phyloP scores from a whole-genome alignment of 2,888 invertebrate genomes.

The Laothoe populi region DNA sequence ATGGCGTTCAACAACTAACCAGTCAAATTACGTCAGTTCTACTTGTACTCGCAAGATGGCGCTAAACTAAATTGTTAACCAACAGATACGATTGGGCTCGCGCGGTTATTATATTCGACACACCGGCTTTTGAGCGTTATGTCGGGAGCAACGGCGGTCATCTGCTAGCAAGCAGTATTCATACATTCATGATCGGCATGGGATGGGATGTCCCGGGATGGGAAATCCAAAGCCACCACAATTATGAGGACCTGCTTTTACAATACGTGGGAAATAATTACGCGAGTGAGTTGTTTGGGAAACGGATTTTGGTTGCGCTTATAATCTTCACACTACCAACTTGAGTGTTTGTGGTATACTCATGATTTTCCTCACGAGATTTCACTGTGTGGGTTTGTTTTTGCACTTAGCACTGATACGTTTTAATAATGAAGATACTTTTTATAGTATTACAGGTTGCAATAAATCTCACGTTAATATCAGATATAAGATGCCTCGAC shows the following conservation, averaged over 20 bases:
- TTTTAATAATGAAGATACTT: background rate
- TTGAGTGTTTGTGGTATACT: background rate
- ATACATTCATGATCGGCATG: constrained; percentile 80
- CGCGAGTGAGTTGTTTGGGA: constrained; percentile 78
- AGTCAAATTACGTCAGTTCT: constrained; percentile 23
- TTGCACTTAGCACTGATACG: constrained; percentile 4
- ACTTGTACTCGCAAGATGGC: constrained; percentile 56
- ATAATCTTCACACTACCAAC: constrained; percentile 7
- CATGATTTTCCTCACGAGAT: background rate
- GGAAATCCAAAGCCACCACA: constrained; percentile 64
- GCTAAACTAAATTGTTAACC: constrained; percentile 37
- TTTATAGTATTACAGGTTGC: background rate
- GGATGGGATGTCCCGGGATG: constrained; percentile 61
- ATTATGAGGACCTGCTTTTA: constrained; percentile 77
- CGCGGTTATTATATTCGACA: constrained; percentile 90
- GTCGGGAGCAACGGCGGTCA: constrained; percentile 91
- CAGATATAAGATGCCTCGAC: no score
- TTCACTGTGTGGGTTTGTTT: background rate
- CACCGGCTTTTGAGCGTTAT: constrained; percentile 87
- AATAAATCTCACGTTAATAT: no score
- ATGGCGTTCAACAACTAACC: constrained; percentile 35
- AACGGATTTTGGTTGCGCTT: constrained; percentile 34
- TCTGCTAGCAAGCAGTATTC: constrained; percentile 90
- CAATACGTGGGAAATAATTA: constrained; percentile 80
- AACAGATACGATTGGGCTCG: constrained; percentile 90